Evolutionary conservation across 35 echinoderm and acorn worm genomes (phyloP).

Genomic region (Heliocidaris tuberculata): DNA sequence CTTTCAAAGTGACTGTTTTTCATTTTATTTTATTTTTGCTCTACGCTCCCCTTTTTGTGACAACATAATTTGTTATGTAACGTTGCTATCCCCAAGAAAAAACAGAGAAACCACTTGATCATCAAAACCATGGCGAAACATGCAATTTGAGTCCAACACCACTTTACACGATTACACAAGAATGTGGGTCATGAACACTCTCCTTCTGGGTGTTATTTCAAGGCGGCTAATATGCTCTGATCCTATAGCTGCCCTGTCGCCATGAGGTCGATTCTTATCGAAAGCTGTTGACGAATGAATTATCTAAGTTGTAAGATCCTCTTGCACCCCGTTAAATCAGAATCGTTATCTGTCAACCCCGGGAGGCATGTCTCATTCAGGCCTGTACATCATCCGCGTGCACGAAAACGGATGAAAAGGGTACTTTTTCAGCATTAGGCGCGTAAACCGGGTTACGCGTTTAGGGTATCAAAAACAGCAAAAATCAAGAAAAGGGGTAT

Average conservation of each 20-base stretch:
- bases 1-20: no score
- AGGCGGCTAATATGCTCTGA: background rate
- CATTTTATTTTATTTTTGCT: no score
- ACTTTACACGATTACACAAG: background rate
- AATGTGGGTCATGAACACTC: background rate
- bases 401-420: no score
- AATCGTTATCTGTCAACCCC: background rate
- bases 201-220: background rate
- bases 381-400: no score
- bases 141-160: background rate
- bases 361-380: no score
- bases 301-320: background rate
- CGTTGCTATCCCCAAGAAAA: background rate
- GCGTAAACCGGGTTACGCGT: no score
- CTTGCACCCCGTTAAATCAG: background rate
- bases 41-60: no score
- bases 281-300: background rate
- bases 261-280: background rate
- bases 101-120: background rate
- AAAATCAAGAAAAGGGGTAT: no score
- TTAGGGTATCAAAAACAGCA: no score
- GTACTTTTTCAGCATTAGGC: no score
- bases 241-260: background rate
- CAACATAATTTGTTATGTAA: no score
- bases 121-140: background rate